Evolutionary conservation across 2,113 vertebrate species (phyloP).

Genomic region (Tinamus guttatus): DNA sequence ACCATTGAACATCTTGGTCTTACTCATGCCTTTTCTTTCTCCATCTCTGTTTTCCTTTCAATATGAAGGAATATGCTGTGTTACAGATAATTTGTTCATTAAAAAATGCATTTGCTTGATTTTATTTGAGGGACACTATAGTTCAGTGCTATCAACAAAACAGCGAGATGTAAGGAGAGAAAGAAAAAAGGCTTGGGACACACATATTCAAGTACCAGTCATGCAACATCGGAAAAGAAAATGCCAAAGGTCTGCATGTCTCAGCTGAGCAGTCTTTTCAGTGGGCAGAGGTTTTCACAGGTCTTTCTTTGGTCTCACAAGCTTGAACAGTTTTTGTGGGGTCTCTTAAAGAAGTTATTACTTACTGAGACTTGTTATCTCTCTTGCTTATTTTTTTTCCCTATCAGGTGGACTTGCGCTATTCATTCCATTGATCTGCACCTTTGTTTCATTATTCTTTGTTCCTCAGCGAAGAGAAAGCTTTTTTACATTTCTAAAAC

Average conservation of each 20-base stretch:
- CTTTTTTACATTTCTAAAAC: background rate
- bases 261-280: background rate
- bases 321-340: background rate
- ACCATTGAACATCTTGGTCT: background rate
- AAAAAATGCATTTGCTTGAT: background rate
- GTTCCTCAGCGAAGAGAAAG: background rate
- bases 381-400: background rate
- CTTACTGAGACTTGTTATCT: background rate
- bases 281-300: background rate
- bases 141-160: background rate
- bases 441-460: background rate
- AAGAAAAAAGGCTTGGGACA: background rate
- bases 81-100: background rate
- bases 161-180: background rate
- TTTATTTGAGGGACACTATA: background rate
- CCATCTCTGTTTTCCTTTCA: background rate
- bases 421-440: background rate
- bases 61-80: background rate
- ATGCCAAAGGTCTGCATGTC: background rate
- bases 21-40: background rate
- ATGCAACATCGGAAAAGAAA: background rate
- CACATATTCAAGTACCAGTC: background rate
- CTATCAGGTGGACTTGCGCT: background rate
- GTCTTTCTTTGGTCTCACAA: background rate
- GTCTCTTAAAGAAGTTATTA: background rate